Percentiles rank a stretch among this genome's conserved stretches.
phyloP scores from a whole-genome alignment of 1,140 invertebrate species.

The Arctopsyche grandis region DNA sequence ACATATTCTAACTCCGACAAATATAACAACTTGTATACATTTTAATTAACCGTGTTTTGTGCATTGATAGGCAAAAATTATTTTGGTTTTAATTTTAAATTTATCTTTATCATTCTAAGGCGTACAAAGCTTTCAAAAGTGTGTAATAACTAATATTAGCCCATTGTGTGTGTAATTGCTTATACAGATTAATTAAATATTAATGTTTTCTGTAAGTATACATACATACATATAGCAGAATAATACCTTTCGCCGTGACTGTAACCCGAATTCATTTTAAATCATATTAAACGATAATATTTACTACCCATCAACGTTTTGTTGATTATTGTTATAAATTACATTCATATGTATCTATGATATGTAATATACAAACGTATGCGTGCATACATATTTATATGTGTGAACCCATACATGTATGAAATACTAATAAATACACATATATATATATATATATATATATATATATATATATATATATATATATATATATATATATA shows the following conservation, averaged over 20 bases:
- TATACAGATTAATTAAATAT: background rate
- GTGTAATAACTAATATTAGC: too few relatives aligned
- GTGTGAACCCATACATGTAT: too few relatives aligned
- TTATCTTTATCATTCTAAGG: too few relatives aligned
- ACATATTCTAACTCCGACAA: too few relatives aligned
- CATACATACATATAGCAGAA: background rate
- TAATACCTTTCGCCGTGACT: background rate
- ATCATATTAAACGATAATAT: background rate
- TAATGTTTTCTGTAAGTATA: too few relatives aligned
- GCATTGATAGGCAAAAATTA: too few relatives aligned
- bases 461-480: constrained; percentile 30
- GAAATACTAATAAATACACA: too few relatives aligned
- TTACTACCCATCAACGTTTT: background rate
- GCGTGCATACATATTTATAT: constrained; percentile 1
- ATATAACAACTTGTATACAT: too few relatives aligned
- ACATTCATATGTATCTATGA: too few relatives aligned
- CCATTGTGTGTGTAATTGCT: background rate
- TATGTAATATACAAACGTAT: constrained; percentile 10
- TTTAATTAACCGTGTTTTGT: too few relatives aligned
- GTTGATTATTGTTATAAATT: constrained; percentile 32
- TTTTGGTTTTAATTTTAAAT: too few relatives aligned
- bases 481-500: constrained; percentile 13
- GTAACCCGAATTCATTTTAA: background rate
- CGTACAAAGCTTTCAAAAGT: too few relatives aligned
- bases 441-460: constrained; percentile 30